Percentiles rank a stretch among this genome's conserved stretches.
These are phyloP conservation scores for Quadroppia sp. DNA, from an alignment of 2,888 invertebrate species.

Conservation along the genomic window DNA sequence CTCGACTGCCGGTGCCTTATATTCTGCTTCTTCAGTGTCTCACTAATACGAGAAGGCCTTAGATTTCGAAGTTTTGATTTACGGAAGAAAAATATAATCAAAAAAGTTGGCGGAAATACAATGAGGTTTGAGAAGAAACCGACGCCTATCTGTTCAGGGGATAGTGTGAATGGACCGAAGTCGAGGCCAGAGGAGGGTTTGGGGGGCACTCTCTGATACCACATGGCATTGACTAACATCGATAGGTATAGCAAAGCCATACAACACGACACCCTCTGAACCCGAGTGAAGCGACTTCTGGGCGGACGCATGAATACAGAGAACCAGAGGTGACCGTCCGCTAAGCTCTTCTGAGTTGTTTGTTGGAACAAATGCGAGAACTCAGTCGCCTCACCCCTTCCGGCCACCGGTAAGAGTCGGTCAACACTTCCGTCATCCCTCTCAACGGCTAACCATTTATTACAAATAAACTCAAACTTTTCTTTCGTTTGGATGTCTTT, in stretches of 20 bases:
- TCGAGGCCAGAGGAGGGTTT: constrained; percentile 51
- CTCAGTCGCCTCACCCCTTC: constrained; percentile 54
- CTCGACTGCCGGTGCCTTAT: constrained; percentile 35
- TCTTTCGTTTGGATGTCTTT: constrained; percentile 55
- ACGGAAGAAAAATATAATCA: constrained; percentile 55
- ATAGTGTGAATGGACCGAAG: constrained; percentile 56
- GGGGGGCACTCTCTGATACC: constrained; percentile 53
- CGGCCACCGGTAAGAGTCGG: constrained; percentile 56
- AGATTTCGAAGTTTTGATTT: constrained; percentile 52
- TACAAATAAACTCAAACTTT: constrained; percentile 54
- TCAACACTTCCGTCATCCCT: constrained; percentile 53
- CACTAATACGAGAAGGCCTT: constrained; percentile 49
- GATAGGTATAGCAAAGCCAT: constrained; percentile 56
- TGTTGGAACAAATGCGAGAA: constrained; percentile 55
- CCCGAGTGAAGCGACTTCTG: constrained; percentile 55
- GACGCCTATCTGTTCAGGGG: constrained; percentile 55
- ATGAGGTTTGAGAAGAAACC: constrained; percentile 55
- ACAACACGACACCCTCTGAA: constrained; percentile 56
- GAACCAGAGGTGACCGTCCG: constrained; percentile 58
- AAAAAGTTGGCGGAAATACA: constrained; percentile 55
- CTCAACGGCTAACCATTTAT: constrained; percentile 57
- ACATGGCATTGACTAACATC: constrained; percentile 59
- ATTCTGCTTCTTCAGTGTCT: constrained; percentile 49
- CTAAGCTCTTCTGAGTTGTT: constrained; percentile 53
- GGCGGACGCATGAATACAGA: constrained; percentile 57